Evolutionary conservation across 2,888 invertebrate genomes (phyloP).

Genomic region (Gandaritis pyraliata): DNA sequence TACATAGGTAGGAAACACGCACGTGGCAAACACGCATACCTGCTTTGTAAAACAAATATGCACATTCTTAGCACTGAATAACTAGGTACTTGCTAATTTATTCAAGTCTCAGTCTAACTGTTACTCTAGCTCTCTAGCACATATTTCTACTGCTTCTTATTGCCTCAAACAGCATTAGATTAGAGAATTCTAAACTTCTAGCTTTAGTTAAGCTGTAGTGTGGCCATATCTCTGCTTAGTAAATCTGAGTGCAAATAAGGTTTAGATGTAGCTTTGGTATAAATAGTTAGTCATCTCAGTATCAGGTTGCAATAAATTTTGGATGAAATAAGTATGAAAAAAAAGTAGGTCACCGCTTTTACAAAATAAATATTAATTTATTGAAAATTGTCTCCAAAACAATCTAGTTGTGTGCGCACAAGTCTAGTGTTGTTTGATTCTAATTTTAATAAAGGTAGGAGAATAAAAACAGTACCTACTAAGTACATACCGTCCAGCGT

Average conservation of each 20-base stretch:
- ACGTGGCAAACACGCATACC: slow-evolving; percentile 22
- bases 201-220: slow-evolving; percentile 27
- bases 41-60: not conserved
- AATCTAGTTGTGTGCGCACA: too few relatives aligned
- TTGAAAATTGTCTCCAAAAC: too few relatives aligned
- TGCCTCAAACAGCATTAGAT: slow-evolving; percentile 30
- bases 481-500: too few relatives aligned
- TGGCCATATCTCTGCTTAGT: slow-evolving; percentile 39
- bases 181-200: slow-evolving; percentile 35
- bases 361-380: too few relatives aligned
- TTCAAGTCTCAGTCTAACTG: slow-evolving; percentile 22
- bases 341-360: too few relatives aligned
- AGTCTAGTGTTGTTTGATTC: too few relatives aligned
- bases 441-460: too few relatives aligned
- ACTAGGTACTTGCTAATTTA: slow-evolving; percentile 27
- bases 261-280: slow-evolving; percentile 28
- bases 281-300: slow-evolving; percentile 4
- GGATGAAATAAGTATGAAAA: too few relatives aligned
- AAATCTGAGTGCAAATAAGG: slow-evolving; percentile 61
- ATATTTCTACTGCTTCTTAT: slow-evolving; percentile 24
- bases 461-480: too few relatives aligned
- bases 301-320: too few relatives aligned
- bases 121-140: slow-evolving; percentile 18
- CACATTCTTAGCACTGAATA: slow-evolving; percentile 23
- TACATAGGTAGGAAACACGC: not conserved